A percentile compares a stretch with the other conserved stretches of the same genome.
Evolutionary conservation across 2,888 invertebrate species (phyloP).

Genomic region (Steromphala cineraria): DNA sequence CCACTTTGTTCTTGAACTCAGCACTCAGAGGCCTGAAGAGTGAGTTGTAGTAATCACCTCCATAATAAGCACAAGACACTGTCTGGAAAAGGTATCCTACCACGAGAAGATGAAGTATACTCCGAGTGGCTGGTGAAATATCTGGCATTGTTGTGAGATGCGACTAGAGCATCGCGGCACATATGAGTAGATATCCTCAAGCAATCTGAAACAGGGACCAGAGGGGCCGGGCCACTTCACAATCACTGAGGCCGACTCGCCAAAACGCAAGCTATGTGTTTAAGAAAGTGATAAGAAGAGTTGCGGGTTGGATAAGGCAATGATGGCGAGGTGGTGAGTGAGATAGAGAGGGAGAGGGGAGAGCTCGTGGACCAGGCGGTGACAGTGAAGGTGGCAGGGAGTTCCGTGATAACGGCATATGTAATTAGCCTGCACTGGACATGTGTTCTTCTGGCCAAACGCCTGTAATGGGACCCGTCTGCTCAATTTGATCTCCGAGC

Average conservation of each 20-base stretch:
- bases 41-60: slow-evolving; percentile 33
- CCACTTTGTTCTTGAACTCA: slow-evolving; percentile 76
- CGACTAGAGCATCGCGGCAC: too few species aligned
- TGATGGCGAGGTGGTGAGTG: not conserved
- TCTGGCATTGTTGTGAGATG: not conserved
- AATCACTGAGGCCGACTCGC: not conserved
- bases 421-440: not conserved
- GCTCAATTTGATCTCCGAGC: not conserved
- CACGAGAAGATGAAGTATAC: not conserved
- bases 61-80: not conserved
- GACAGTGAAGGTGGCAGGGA: not conserved
- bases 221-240: not conserved
- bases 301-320: not conserved
- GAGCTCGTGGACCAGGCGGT: not conserved
- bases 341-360: not conserved
- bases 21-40: slow-evolving; percentile 36
- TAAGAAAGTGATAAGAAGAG: not conserved
- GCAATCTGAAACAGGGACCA: too few species aligned
- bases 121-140: not conserved
- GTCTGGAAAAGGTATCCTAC: not conserved
- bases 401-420: not conserved
- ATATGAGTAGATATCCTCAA: too few species aligned
- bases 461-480: not conserved
- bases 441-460: not conserved
- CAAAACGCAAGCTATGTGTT: not conserved